phyloP scores from a whole-genome alignment of 1,140 invertebrate species.

The Cherax quadricarinatus region DNA sequence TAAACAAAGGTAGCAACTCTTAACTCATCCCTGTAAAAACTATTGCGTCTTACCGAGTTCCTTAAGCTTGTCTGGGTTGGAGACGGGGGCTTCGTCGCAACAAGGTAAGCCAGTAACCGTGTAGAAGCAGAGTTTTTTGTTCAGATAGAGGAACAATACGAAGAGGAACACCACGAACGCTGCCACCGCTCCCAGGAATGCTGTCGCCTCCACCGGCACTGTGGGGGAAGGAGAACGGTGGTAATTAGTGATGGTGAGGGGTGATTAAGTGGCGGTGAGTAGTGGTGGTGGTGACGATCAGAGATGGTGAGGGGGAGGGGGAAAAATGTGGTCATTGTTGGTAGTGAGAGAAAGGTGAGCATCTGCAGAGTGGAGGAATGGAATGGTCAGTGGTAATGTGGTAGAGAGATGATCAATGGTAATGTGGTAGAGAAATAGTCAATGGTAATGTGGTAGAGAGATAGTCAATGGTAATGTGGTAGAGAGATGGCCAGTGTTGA shows the following conservation, averaged over 20 bases:
- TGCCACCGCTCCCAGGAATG: slow-evolving; percentile 86
- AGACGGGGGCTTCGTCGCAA: slow-evolving; percentile 78
- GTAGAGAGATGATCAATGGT: too few species aligned
- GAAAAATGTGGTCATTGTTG: too few species aligned
- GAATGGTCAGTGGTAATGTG: too few species aligned
- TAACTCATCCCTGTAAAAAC: too few species aligned
- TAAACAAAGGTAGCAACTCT: too few species aligned
- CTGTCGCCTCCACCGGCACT: slow-evolving; percentile 87
- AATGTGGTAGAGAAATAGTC: neutral
- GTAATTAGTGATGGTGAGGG: too few species aligned
- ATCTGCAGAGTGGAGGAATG: too few species aligned
- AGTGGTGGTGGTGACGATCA: neutral
- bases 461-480: neutral
- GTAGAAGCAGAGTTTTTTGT: slow-evolving; percentile 85
- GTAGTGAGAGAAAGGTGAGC: neutral
- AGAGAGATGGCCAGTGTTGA: neutral
- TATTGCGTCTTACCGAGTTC: slow-evolving; percentile 75
- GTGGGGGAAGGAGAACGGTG: slow-evolving; percentile 44
- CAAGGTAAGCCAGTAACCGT: slow-evolving; percentile 81
- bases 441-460: slow-evolving; percentile 10
- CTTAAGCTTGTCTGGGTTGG: slow-evolving; percentile 72
- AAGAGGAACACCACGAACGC: slow-evolving; percentile 85
- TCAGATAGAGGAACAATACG: slow-evolving; percentile 88
- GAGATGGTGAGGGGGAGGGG: neutral
- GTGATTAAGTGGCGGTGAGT: neutral